Percentiles rank a stretch among this genome's conserved stretches.
These are phyloP conservation scores for Volucella inflata DNA, from an alignment of 2,888 invertebrate species.

Conservation along the genomic window DNA sequence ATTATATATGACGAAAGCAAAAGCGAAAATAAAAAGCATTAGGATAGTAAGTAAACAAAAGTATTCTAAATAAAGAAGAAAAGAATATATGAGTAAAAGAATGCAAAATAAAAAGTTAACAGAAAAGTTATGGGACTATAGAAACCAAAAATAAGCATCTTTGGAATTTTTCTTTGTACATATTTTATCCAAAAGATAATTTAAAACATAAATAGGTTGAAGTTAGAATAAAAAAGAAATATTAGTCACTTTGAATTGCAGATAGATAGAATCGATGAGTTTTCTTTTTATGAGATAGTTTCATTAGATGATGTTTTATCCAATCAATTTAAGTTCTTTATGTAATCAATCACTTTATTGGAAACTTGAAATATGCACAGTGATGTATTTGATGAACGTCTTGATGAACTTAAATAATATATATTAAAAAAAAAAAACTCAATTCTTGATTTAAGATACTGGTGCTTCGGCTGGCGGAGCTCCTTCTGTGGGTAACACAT, in stretches of 20 bases:
- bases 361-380: slow-evolving; percentile 52
- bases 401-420: slow-evolving; percentile 60
- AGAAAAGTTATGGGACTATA: slow-evolving; percentile 35
- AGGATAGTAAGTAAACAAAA: slow-evolving; percentile 73
- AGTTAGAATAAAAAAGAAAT: slow-evolving; percentile 61
- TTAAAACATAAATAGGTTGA: background rate
- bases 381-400: slow-evolving; percentile 47
- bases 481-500: slow-evolving; percentile 76
- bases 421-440: slow-evolving; percentile 24
- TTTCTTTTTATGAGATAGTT: slow-evolving; percentile 54
- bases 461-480: slow-evolving; percentile 76
- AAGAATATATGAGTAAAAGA: slow-evolving; percentile 67
- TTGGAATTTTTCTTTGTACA: background rate
- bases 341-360: slow-evolving; percentile 60
- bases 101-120: slow-evolving; percentile 74
- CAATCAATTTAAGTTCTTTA: slow-evolving; percentile 24
- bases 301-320: slow-evolving; percentile 36
- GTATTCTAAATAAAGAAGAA: slow-evolving; percentile 60
- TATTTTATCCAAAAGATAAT: background rate
- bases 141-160: slow-evolving; percentile 40
- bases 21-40: slow-evolving; percentile 76
- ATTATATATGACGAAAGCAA: slow-evolving; percentile 43
- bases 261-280: slow-evolving; percentile 56
- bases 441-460: slow-evolving; percentile 74
- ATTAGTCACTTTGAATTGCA: slow-evolving; percentile 58